These are phyloP conservation scores for Arrhopalites spinosus DNA, from an alignment of 2,888 invertebrate species.

Conservation along the genomic window DNA sequence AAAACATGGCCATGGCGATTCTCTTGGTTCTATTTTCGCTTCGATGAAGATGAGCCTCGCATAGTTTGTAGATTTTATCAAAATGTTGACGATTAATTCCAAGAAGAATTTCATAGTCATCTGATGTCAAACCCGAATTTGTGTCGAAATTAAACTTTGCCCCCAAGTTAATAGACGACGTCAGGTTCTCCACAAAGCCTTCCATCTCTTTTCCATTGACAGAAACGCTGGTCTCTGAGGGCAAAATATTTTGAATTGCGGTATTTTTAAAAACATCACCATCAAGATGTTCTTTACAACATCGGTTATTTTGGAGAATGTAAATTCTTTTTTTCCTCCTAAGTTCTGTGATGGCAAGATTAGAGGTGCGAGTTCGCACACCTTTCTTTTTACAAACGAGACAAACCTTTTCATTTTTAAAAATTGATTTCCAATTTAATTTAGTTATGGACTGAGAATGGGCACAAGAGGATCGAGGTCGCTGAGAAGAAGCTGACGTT, in stretches of 20 bases:
- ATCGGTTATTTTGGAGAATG: neutral
- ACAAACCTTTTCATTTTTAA: neutral
- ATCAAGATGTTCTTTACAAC: neutral
- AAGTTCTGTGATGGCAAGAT: neutral
- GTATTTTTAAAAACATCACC: neutral
- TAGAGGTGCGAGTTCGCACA: neutral
- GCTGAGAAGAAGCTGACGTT: no score
- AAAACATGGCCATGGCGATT: neutral
- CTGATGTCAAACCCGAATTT: neutral
- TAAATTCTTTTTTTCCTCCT: neutral
- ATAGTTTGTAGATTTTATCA: neutral
- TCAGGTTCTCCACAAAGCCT: neutral
- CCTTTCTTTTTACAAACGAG: neutral
- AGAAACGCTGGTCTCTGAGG: no score
- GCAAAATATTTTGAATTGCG: no score
- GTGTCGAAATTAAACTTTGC: neutral
- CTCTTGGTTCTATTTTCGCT: neutral
- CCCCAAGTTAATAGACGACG: neutral
- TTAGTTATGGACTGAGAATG: no score
- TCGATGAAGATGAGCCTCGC: neutral
- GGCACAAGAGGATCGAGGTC: no score
- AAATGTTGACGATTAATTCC: neutral
- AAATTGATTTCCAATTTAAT: no score
- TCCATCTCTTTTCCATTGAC: no score
- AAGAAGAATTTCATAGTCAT: neutral